Percentiles rank a stretch among this genome's conserved stretches.
phyloP scores from a whole-genome alignment of 2,888 invertebrate genomes.

The Aethes cnicana region DNA sequence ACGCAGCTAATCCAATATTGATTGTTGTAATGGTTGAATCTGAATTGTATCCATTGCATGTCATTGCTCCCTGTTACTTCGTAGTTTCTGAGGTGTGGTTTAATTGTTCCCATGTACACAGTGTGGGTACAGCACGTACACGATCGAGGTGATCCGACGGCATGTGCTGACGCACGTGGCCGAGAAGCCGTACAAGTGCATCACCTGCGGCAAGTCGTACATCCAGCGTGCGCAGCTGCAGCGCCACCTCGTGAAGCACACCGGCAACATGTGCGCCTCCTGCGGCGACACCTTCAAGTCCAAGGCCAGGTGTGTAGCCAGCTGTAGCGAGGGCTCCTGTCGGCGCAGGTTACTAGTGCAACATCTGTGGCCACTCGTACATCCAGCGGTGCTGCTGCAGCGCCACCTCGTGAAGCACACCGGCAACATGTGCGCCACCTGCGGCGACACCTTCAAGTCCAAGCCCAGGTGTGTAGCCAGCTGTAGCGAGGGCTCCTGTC shows the following conservation, averaged over 20 bases:
- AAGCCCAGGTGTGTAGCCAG: too few relatives aligned
- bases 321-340: conserved; percentile 88
- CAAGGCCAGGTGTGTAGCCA: too few relatives aligned
- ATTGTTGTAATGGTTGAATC: too few relatives aligned
- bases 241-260: conserved; percentile 89
- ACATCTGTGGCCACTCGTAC: conserved; percentile 89
- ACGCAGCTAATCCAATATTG: too few relatives aligned
- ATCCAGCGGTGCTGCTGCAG: conserved; percentile 91
- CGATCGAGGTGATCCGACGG: conserved; percentile 91
- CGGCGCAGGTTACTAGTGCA: conserved; percentile 85
- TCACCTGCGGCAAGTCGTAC: conserved; percentile 89
- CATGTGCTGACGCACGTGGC: conserved; percentile 86
- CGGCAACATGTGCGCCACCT: conserved; percentile 83
- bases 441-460: conserved; percentile 46
- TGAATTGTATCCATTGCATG: too few relatives aligned
- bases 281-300: too few relatives aligned
- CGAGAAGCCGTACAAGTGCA: conserved; percentile 80
- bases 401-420: conserved; percentile 90
- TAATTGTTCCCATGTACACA: conserved; percentile 53
- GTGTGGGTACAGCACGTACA: conserved; percentile 90
- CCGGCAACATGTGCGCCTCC: conserved; percentile 83
- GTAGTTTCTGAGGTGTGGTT: too few relatives aligned
- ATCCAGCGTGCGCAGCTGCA: conserved; percentile 91
- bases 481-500: conserved; percentile 89
- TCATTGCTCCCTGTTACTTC: too few relatives aligned